These are phyloP conservation scores for Pomatorhinus ruficollis DNA, from an alignment of 2,113 vertebrate species.

Conservation along the genomic window DNA sequence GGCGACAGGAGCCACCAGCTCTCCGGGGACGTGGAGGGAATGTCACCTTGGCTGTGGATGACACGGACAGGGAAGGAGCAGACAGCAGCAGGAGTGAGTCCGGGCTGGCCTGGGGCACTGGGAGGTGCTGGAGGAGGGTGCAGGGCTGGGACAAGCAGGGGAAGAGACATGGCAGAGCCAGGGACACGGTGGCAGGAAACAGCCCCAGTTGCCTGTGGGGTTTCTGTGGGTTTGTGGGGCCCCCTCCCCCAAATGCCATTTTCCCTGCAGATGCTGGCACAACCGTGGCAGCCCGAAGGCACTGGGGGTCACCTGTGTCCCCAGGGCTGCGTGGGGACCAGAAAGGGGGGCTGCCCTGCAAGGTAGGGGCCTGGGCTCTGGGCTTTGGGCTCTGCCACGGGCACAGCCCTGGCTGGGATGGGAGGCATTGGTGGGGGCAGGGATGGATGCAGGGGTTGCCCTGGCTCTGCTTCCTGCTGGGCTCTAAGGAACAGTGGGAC, in stretches of 20 bases:
- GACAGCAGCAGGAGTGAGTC: background rate
- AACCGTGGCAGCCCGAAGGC: rapidly evolving
- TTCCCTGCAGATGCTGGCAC: rapidly evolving
- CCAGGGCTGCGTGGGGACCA: background rate
- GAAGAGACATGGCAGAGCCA: background rate
- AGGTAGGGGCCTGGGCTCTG: background rate
- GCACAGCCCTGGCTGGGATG: rapidly evolving
- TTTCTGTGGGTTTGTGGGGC: background rate
- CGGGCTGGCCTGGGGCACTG: background rate
- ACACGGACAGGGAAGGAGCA: rapidly evolving
- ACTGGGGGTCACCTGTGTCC: rapidly evolving
- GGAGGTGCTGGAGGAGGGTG: background rate
- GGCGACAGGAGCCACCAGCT: background rate
- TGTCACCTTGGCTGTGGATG: rapidly evolving
- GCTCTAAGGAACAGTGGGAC: background rate
- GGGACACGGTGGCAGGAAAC: background rate
- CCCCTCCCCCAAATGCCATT: rapidly evolving
- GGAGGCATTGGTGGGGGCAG: rapidly evolving
- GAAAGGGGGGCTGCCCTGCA: background rate
- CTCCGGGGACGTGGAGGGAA: rapidly evolving
- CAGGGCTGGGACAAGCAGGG: no score
- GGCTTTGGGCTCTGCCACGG: background rate
- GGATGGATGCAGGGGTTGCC: background rate
- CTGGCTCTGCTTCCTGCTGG: background rate
- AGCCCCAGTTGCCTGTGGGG: background rate